phyloP scores from a whole-genome alignment of 2,888 invertebrate genomes.

The Capitulum mitella region DNA sequence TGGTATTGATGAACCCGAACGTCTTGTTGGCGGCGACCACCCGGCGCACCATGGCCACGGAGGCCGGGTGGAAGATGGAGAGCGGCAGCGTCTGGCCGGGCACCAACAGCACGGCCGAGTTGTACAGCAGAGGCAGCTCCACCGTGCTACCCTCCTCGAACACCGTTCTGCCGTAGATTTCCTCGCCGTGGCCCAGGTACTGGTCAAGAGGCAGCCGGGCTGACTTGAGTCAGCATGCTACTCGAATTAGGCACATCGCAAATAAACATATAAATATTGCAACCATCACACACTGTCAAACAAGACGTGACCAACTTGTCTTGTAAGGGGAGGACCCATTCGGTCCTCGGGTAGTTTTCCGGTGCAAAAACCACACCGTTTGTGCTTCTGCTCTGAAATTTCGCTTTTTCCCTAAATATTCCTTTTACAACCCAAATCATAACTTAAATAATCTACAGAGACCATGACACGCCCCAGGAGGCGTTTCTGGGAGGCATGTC shows the following conservation, averaged over 20 bases:
- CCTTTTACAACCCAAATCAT: too few relatives aligned
- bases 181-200: slow-evolving; percentile 55
- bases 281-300: not conserved
- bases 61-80: slow-evolving; percentile 51
- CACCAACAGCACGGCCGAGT: slow-evolving; percentile 58
- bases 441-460: too few relatives aligned
- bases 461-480: too few relatives aligned
- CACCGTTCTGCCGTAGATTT: slow-evolving; percentile 58
- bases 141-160: slow-evolving; percentile 49
- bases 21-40: slow-evolving; percentile 55
- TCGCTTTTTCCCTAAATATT: too few relatives aligned
- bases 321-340: too few relatives aligned
- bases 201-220: slow-evolving; percentile 37
- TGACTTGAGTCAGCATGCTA: not conserved
- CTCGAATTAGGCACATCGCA: not conserved
- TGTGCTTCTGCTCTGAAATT: too few relatives aligned
- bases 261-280: not conserved
- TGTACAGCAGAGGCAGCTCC: slow-evolving; percentile 52
- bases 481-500: too few relatives aligned
- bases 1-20: slow-evolving; percentile 56
- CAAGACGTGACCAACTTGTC: not conserved
- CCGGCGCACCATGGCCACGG: slow-evolving; percentile 53
- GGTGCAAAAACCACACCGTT: too few relatives aligned
- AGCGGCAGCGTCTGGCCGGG: slow-evolving; percentile 75
- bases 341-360: too few relatives aligned